A percentile compares a stretch with the other conserved stretches of the same genome.
These are phyloP conservation scores for Drosophila mettleri DNA, from an alignment of 2,888 invertebrate species.

Conservation along the genomic window DNA sequence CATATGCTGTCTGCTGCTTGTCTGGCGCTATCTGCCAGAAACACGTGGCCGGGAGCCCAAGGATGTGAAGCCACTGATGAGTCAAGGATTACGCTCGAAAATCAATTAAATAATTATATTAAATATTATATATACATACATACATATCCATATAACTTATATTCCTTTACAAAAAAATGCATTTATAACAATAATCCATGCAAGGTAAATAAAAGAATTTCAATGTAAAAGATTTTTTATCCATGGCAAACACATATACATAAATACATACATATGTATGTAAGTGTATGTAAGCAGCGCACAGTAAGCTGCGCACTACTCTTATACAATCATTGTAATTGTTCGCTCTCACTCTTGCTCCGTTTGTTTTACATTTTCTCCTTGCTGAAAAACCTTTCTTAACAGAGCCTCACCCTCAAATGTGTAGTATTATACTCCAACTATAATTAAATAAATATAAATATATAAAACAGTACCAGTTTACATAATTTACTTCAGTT, in stretches of 20 bases:
- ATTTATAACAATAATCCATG: conserved; percentile 6
- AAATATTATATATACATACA: neutral
- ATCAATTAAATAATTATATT: conserved; percentile 39
- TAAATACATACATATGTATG: no score
- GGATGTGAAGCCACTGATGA: conserved; percentile 71
- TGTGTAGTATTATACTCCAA: no score
- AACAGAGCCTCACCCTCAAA: no score
- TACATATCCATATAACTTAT: neutral
- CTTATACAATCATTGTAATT: conserved; percentile 4
- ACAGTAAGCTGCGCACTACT: neutral
- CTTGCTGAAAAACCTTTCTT: no score
- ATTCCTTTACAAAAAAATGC: conserved; percentile 1
- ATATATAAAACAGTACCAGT: neutral
- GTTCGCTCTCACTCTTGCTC: neutral
- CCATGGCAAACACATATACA: no score
- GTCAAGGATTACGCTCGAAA: conserved; percentile 87
- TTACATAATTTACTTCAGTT: neutral
- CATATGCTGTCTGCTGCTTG: conserved; percentile 63
- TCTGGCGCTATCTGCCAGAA: conserved; percentile 77
- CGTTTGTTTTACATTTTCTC: neutral
- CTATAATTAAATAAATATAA: neutral
- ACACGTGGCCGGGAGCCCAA: conserved; percentile 72
- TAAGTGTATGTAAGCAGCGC: neutral
- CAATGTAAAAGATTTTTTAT: neutral
- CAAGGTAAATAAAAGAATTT: neutral